Evolutionary conservation across 2,888 invertebrate genomes (phyloP).

Genomic region (Pammene fasciana): DNA sequence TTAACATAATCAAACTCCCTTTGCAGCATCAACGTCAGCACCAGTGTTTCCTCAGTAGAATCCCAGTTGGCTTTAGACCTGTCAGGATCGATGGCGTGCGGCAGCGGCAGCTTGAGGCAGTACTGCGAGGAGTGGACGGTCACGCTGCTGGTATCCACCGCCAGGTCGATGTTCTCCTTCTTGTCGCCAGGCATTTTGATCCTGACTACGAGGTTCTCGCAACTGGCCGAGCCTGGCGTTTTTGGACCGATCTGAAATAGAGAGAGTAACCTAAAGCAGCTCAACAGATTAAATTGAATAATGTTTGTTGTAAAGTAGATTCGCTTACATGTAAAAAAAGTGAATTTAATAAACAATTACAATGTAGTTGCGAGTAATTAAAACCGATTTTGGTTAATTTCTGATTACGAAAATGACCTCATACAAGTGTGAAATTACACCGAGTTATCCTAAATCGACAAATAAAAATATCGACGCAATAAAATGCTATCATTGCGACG

Average conservation of each 20-base stretch:
- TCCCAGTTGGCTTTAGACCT: constrained; percentile 92
- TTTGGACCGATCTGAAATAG: constrained; percentile 89
- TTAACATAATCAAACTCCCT: constrained; percentile 94
- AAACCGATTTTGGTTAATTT: no score
- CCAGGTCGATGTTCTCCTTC: constrained; percentile 88
- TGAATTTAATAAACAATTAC: no score
- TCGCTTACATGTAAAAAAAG: no score
- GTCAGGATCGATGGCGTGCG: constrained; percentile 92
- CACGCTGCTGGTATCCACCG: constrained; percentile 84
- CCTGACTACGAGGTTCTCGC: constrained; percentile 93
- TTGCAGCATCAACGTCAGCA: constrained; percentile 88
- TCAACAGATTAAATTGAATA: not conserved
- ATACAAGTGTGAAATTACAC: no score
- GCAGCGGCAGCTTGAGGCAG: constrained; percentile 88
- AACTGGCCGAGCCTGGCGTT: constrained; percentile 90
- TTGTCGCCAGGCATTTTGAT: constrained; percentile 90
- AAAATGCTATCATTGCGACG: no score
- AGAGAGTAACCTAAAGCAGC: no score
- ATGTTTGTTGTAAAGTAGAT: no score
- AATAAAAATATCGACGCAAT: no score
- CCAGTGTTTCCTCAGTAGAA: constrained; percentile 84
- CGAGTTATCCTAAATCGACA: no score
- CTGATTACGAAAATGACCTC: no score
- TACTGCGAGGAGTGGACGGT: constrained; percentile 86
- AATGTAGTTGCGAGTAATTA: no score